Conservation (phyloP, 2,888 invertebrate genomes). For the Agrotis clavis region DNA sequence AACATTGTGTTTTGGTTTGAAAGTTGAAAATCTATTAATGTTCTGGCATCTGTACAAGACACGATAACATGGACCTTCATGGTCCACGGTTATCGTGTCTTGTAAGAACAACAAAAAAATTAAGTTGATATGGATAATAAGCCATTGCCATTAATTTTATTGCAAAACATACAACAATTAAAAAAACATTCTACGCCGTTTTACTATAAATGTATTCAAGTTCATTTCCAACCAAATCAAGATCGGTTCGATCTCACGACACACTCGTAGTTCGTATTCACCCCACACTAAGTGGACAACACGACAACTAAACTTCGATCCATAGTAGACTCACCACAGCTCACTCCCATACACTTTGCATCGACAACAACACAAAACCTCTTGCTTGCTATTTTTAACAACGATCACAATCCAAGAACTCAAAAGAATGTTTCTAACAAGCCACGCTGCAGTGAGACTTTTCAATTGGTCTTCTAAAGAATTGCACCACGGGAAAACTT, state of each 20-base stretch:
- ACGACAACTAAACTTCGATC: background rate
- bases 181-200: too few relatives aligned
- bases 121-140: too few relatives aligned
- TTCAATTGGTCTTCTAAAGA: constrained; percentile 58
- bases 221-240: background rate
- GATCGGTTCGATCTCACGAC: background rate
- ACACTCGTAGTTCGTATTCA: background rate
- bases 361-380: constrained; percentile 16
- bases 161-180: too few relatives aligned
- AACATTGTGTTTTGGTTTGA: too few relatives aligned
- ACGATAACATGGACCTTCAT: too few relatives aligned
- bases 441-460: constrained; percentile 57
- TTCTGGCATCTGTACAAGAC: too few relatives aligned
- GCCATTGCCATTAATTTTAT: too few relatives aligned
- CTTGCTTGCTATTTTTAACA: constrained; percentile 36
- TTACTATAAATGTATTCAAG: too few relatives aligned
- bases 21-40: too few relatives aligned
- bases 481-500: constrained; percentile 54
- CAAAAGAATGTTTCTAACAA: constrained; percentile 59
- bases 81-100: too few relatives aligned
- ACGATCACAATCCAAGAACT: constrained; percentile 40
- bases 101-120: too few relatives aligned
- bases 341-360: constrained; percentile 13
- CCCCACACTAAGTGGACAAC: background rate
- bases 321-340: too few relatives aligned